phyloP scores from a whole-genome alignment of 2,888 invertebrate species.

The Ophioninae sp. region DNA sequence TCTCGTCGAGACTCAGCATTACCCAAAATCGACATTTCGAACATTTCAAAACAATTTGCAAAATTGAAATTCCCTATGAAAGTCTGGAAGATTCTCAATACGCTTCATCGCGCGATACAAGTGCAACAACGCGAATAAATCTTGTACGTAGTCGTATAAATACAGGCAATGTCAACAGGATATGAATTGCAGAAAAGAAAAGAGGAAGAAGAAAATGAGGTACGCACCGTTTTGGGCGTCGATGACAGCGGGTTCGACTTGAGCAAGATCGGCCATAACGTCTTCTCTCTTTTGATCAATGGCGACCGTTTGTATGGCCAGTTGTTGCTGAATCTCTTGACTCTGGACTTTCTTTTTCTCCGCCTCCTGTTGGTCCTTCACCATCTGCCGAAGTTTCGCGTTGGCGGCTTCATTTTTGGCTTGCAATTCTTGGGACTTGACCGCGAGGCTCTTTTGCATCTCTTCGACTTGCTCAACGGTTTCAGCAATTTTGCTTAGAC shows the following conservation, averaged over 20 bases:
- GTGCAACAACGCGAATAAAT: conserved; percentile 27
- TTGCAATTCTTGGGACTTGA: conserved; percentile 96
- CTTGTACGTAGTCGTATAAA: neutral
- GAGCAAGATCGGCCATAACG: conserved; percentile 97
- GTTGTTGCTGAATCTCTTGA: conserved; percentile 94
- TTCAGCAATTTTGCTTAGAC: conserved; percentile 98
- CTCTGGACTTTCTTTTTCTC: conserved; percentile 99
- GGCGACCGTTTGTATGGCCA: conserved; percentile 94
- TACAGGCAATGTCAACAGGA: neutral
- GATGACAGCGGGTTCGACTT: conserved; percentile 99
- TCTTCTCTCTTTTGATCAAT: conserved; percentile 96
- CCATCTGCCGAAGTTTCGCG: conserved; percentile 99
- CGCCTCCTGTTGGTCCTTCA: conserved; percentile 99
- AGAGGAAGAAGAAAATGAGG: neutral
- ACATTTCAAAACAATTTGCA: neutral
- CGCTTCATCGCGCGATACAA: neutral
- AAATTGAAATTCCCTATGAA: neutral
- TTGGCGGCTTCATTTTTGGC: conserved; percentile 99
- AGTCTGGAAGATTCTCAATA: neutral
- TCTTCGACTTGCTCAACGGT: conserved; percentile 99
- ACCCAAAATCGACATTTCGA: neutral
- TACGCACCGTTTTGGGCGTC: conserved; percentile 97
- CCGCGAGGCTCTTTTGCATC: conserved; percentile 98
- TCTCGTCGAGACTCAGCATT: neutral
- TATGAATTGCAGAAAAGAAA: neutral